Conservation (phyloP, 2,113 vertebrate species). For the Propithecus coquereli region DNA sequence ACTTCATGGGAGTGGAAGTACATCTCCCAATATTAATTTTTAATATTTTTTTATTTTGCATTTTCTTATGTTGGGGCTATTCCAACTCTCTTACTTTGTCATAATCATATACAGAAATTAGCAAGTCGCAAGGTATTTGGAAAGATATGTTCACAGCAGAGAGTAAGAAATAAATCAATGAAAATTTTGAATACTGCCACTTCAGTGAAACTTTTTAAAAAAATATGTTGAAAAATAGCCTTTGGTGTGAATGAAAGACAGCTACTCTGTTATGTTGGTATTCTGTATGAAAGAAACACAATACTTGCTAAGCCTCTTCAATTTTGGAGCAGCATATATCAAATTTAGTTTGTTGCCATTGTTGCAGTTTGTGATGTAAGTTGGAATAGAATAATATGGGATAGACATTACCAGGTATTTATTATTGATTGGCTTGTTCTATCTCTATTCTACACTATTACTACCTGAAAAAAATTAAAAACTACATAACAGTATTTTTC, state of each 20-base stretch:
- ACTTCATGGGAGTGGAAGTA: not conserved
- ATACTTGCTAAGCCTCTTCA: not conserved
- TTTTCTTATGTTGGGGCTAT: not conserved
- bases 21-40: not conserved
- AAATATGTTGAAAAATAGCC: not conserved
- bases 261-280: not conserved
- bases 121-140: not conserved
- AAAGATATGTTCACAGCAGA: not conserved
- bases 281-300: not conserved
- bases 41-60: too few species aligned
- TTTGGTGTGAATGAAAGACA: not conserved
- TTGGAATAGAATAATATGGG: not conserved
- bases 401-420: not conserved
- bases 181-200: not conserved
- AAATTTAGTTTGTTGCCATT: not conserved
- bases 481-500: not conserved
- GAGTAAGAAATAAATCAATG: not conserved
- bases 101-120: not conserved
- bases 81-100: not conserved
- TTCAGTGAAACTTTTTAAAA: not conserved
- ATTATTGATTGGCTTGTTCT: not conserved
- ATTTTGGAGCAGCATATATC: not conserved
- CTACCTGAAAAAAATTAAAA: not conserved
- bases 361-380: not conserved
- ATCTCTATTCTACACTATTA: not conserved